Conservation (phyloP, 2,888 invertebrate species). For the Busseola fusca region DNA sequence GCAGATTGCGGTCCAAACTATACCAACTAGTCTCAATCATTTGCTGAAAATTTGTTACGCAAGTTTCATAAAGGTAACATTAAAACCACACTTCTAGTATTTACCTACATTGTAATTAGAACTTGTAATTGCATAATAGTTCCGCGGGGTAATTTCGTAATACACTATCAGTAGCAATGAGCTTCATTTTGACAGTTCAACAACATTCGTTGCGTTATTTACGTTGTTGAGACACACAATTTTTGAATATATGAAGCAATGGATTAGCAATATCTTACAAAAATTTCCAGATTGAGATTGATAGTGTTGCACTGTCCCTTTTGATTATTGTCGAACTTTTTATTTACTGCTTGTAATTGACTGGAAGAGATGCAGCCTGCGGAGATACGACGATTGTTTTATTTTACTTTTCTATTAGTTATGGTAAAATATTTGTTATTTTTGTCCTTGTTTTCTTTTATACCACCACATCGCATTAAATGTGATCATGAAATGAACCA, state of each 20-base stretch:
- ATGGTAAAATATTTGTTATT: conserved; percentile 53
- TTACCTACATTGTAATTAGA: conserved; percentile 21
- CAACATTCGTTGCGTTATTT: too few species aligned
- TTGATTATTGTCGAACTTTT: conserved; percentile 27
- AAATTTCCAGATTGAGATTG: too few species aligned
- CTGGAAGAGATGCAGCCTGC: conserved; percentile 12
- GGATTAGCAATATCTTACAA: too few species aligned
- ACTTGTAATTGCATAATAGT: conserved; percentile 26
- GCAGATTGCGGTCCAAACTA: too few species aligned
- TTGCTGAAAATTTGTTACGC: too few species aligned
- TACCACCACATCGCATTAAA: conserved; percentile 49
- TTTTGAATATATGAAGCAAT: too few species aligned
- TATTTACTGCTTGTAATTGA: conserved; percentile 20
- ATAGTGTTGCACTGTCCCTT: conserved; percentile 10
- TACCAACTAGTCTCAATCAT: too few species aligned
- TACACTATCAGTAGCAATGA: too few species aligned
- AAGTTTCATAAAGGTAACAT: too few species aligned
- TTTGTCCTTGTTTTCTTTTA: conserved; percentile 44
- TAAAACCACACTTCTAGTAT: conserved; percentile 16
- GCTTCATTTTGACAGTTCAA: too few species aligned
- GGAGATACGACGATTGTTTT: conserved; percentile 34
- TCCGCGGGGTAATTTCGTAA: background rate
- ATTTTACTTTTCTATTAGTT: conserved; percentile 51
- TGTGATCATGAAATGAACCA: conserved; percentile 56
- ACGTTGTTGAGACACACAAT: too few species aligned